Conservation (phyloP, 1,140 invertebrate species). For the Lerema accius region DNA sequence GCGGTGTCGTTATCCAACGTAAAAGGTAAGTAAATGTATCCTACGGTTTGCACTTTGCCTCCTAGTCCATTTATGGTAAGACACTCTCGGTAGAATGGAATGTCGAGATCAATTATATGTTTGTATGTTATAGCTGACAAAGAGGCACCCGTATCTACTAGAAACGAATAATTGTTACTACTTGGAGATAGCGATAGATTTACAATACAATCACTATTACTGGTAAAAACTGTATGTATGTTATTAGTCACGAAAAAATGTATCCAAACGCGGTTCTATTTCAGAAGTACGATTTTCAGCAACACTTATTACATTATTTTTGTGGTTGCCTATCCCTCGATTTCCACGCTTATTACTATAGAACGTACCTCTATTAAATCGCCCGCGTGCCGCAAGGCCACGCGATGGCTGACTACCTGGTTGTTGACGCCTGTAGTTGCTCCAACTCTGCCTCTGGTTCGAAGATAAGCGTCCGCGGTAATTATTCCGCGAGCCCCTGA, state of each 20-base stretch:
- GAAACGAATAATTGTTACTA: not conserved
- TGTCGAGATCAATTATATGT: not conserved
- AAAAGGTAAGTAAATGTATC: slow-evolving; percentile 2
- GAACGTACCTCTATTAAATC: not conserved
- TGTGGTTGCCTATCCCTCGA: not conserved
- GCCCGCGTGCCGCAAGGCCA: too few species aligned
- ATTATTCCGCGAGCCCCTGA: not conserved
- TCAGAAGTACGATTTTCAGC: not conserved
- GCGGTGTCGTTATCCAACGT: too few species aligned
- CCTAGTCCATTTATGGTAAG: slow-evolving; percentile 4
- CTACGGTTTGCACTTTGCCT: not conserved
- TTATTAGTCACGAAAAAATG: not conserved
- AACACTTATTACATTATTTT: not conserved
- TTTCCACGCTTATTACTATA: not conserved
- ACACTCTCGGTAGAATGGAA: not conserved
- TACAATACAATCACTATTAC: not conserved
- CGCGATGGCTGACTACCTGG: too few species aligned
- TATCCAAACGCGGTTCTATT: not conserved
- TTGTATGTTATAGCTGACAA: not conserved
- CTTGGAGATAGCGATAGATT: not conserved
- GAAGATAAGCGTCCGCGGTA: not conserved
- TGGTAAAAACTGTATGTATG: not conserved
- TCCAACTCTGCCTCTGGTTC: not conserved
- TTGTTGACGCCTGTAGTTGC: not conserved
- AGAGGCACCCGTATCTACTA: slow-evolving; percentile 2